Evolutionary conservation across 2,113 vertebrate species (phyloP).

Genomic region (Zeus faber): DNA sequence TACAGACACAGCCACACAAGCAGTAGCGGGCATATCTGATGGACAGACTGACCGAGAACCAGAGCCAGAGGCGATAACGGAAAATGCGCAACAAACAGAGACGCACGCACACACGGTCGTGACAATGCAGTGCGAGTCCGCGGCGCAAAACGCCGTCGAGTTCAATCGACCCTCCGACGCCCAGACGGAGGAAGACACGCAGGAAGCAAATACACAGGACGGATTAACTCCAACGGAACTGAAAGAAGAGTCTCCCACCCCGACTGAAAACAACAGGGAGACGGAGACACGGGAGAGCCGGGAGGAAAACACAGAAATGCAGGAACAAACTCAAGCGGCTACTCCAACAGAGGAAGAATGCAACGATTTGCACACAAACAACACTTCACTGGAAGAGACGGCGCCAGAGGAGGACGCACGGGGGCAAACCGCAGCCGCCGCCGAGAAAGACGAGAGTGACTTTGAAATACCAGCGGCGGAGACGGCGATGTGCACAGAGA

Average conservation of each 20-base stretch:
- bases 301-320: neutral
- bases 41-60: constrained; percentile 19
- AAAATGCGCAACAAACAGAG: constrained; percentile 15
- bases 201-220: constrained; percentile 2
- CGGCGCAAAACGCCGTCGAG: too few species aligned
- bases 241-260: constrained; percentile 12
- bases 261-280: constrained; percentile 14
- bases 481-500: neutral
- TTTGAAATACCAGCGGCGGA: neutral
- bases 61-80: constrained; percentile 14
- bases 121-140: neutral
- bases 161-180: too few species aligned
- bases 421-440: neutral
- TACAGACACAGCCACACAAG: constrained; percentile 2
- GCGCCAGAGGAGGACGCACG: constrained; percentile 2
- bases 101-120: constrained; percentile 5
- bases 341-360: neutral
- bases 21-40: neutral
- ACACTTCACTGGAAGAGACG: neutral
- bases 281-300: neutral
- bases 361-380: neutral
- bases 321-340: neutral
- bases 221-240: constrained; percentile 22
- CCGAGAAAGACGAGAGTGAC: neutral
- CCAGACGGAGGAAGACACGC: constrained; percentile 4